Evolutionary conservation across 2,888 invertebrate genomes (phyloP).

Genomic region (Branchellion lobata): DNA sequence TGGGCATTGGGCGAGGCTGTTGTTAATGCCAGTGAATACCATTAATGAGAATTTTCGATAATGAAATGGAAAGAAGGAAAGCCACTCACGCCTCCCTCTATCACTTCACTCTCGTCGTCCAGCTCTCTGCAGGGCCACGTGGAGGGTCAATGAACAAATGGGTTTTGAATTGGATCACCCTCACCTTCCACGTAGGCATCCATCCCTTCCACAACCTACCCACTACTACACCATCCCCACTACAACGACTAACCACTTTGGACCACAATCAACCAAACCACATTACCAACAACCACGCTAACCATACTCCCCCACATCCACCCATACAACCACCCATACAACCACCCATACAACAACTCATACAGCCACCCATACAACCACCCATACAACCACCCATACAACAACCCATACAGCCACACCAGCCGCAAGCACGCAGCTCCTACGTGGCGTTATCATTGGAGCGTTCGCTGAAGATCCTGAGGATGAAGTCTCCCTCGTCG

Average conservation of each 20-base stretch:
- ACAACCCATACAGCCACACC: too few species aligned
- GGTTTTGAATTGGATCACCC: too few species aligned
- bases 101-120: slow-evolving; percentile 40
- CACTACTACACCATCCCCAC: not conserved
- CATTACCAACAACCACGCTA: not conserved
- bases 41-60: too few species aligned
- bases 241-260: not conserved
- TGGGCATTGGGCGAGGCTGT: too few species aligned
- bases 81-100: slow-evolving; percentile 9
- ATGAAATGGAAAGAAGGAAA: not conserved
- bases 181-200: not conserved
- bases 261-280: not conserved
- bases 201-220: not conserved
- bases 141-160: too few species aligned
- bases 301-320: not conserved
- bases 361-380: not conserved
- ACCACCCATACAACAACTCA: too few species aligned
- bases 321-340: not conserved
- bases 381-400: not conserved
- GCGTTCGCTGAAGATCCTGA: slow-evolving; percentile 87
- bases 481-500: slow-evolving; percentile 89
- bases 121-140: slow-evolving; percentile 41
- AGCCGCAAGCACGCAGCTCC: slow-evolving; percentile 4
- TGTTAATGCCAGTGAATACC: not conserved
- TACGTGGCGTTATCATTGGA: slow-evolving; percentile 44